Conservation (phyloP, 2,113 vertebrate species). For the Tapirus terrestris region DNA sequence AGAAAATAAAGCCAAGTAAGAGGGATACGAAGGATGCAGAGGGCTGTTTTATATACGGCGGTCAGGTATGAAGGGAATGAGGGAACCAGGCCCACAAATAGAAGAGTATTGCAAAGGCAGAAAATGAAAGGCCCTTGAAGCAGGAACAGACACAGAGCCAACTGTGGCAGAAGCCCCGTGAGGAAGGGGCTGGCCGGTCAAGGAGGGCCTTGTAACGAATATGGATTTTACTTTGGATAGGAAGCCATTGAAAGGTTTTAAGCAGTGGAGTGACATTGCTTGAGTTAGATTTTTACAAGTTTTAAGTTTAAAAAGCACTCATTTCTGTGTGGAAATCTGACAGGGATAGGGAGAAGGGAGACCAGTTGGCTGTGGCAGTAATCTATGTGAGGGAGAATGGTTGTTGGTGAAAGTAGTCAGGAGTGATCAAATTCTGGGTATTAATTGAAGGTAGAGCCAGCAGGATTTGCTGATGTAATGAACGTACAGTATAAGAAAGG, state of each 20-base stretch:
- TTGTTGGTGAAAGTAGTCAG: neutral
- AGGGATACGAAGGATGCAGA: neutral
- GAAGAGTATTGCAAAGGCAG: neutral
- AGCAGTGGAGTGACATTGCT: neutral
- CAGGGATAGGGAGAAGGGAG: neutral
- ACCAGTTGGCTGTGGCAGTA: neutral
- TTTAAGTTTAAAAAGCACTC: neutral
- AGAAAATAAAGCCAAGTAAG: neutral
- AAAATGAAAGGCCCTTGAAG: neutral
- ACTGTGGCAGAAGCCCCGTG: neutral
- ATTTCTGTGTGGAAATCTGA: neutral
- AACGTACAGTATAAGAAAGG: neutral
- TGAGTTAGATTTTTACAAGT: neutral
- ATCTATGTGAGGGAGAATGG: neutral
- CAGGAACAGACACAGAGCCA: neutral
- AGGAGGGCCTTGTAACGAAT: neutral
- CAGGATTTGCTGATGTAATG: neutral
- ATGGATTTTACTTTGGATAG: neutral
- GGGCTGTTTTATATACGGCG: neutral
- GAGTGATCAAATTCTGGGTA: neutral
- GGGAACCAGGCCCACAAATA: neutral
- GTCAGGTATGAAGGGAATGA: neutral
- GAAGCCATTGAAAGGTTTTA: neutral
- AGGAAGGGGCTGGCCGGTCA: neutral
- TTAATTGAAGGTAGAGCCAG: neutral